Base-by-base conservation (phyloP, 2,113 vertebrate genomes). In the Xiphias gladius region DNA sequence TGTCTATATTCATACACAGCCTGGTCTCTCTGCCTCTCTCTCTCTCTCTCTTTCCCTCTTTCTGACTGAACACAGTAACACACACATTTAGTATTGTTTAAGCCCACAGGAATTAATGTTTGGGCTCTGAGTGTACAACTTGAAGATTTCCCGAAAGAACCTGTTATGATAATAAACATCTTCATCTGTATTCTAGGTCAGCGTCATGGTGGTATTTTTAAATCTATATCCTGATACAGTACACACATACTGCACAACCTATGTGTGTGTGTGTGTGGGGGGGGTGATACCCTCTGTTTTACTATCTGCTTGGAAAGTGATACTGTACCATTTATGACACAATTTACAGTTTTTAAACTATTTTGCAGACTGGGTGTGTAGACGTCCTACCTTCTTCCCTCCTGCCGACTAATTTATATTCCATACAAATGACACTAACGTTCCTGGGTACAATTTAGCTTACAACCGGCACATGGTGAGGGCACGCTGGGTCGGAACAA, bases 381-480 rank as follows among this genome's bases (percentile, higher is more conserved):
- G 13, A 69, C 13, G 32, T 67, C 14, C 24, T 63, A 26, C 10
- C 24, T 72, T 61, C 65, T 20, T 59, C 50, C 68, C 65, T 43
- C 57, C 78, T 76, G 58, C 28, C 28, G 48, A 48, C 79, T 73
- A 79, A 84, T 85, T 79, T 57, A 83, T 85, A 65, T 79, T 79
- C 79, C 67, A 77, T 28, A 65, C 20, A 48, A 69, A 46, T 58
- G 71, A 70, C 83, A 81, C 81, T 61, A 80, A 82, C 79, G 71
- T 87, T 76, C 73, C 57, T 54, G 76, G 62, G 57, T 77, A 74
- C 87, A 87, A 85, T 88, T 84, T 80, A 85, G 86, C 73, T 76
- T 80, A 55, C 84, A 89, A 82, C 43, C 82, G 83, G 80, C 90
- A 89, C 86, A 91, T 90, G 89, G 86, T 26, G 72, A 83, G 89